Evolutionary conservation across 2,113 vertebrate genomes (phyloP), one percentile per base, ranked within the genome.

Genomic region (Climacteris rufus): DNA sequence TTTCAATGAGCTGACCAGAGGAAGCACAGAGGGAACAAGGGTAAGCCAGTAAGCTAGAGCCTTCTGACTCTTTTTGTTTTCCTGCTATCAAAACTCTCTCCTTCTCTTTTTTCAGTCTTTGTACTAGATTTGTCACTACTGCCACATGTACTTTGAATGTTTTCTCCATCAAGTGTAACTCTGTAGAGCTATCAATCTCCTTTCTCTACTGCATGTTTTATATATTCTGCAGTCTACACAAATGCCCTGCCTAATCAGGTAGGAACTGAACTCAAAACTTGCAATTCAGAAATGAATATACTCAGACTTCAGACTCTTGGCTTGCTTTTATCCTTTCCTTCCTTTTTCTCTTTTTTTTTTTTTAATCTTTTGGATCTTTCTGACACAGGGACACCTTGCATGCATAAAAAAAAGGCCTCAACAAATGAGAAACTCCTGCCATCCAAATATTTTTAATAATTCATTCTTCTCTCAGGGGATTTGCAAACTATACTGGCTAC

Each of bases 11-110:
- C 33, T 72, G 40, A n/a, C n/a, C 76, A 83, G 30, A 68, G 87
- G 45, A 53, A 71, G 61, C 27, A 47, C 52, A 69, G 56, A 56
- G 9, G 22, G 74, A 65, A 45, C 24, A 56, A 68, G 21, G 30
- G 25, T 35, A 80, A 91, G 14, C 22, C 56, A 47, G 64, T 53
- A 87, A 89, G 31, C 52, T 28, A 54, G 14, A 71, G 53, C 28
- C 91, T 74, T 74, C 59, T 49, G 65, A 65, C 23, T 63, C 3
- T 25, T 52, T 93, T 83, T 87, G 22, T 60, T 56, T 85, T 89
- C 60, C 64, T 75, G 1, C 47, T 47, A 12, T 15, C 31, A 35
- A 63, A 89, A 69, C 8, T 27, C 7, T 24, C 12, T 28, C 50
- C 53, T 53, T 14, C 33, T 42, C 15, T 30, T 44, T 68, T 65